phyloP scores from a whole-genome alignment of 1,140 invertebrate species.

The Phthorimaea operculella region DNA sequence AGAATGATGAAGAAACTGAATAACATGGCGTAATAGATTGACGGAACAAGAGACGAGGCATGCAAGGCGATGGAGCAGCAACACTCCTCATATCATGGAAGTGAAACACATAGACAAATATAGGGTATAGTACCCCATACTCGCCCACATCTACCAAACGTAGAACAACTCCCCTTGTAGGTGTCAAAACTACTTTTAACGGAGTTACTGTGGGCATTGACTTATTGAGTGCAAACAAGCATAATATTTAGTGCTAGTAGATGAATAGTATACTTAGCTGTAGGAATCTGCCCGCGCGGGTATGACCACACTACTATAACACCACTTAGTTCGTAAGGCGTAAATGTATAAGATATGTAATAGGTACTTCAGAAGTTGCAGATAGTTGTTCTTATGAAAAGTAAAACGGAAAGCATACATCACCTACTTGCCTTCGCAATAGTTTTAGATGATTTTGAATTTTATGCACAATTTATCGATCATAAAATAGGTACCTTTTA shows the following conservation, averaged over 20 bases:
- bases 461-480: conserved; percentile 50
- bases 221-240: conserved; percentile 48
- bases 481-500: conserved; percentile 29
- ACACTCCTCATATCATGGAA: conserved; percentile 25
- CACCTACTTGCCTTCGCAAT: conserved; percentile 56
- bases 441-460: conserved; percentile 40
- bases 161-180: conserved; percentile 44
- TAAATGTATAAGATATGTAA: conserved; percentile 27
- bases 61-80: conserved; percentile 32
- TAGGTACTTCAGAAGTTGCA: conserved; percentile 27
- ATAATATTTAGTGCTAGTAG: conserved; percentile 61
- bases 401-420: conserved; percentile 35
- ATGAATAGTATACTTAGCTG: neutral
- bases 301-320: conserved; percentile 45
- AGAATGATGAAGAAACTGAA: conserved; percentile 49
- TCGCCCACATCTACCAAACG: conserved; percentile 15
- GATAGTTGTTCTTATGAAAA: conserved; percentile 1
- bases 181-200: conserved; percentile 38
- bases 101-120: conserved; percentile 17
- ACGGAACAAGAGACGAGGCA: conserved; percentile 29
- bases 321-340: conserved; percentile 45
- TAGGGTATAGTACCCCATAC: conserved; percentile 18
- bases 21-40: conserved; percentile 24
- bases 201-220: conserved; percentile 38
- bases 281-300: conserved; percentile 11